phyloP scores from a whole-genome alignment of 2,888 invertebrate genomes.

The Drosophila hamatofila region DNA sequence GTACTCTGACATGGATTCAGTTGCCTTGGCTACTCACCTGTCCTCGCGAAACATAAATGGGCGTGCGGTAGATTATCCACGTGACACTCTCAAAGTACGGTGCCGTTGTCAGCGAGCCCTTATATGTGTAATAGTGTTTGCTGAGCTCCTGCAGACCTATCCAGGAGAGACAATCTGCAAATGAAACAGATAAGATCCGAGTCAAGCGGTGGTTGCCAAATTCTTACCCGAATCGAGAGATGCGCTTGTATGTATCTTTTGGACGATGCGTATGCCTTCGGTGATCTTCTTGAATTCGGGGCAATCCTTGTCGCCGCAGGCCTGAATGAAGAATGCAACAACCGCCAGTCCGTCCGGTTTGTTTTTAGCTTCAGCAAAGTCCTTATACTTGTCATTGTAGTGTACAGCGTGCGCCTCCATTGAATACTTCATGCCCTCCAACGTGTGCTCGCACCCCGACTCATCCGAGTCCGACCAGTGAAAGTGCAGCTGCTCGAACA shows the following conservation, averaged over 20 bases:
- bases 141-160: conserved; percentile 89
- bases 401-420: conserved; percentile 93
- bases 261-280: conserved; percentile 86
- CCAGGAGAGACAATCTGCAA: conserved; percentile 89
- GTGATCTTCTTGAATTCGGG: conserved; percentile 87
- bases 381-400: conserved; percentile 89
- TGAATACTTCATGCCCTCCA: conserved; percentile 90
- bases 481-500: conserved; percentile 92
- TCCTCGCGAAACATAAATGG: conserved; percentile 88
- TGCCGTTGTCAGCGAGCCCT: conserved; percentile 90
- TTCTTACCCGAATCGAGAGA: conserved; percentile 84
- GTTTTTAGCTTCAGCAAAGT: conserved; percentile 88
- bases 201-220: neutral
- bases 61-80: conserved; percentile 90
- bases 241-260: conserved; percentile 83
- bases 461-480: conserved; percentile 92
- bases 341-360: conserved; percentile 90
- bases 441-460: conserved; percentile 92
- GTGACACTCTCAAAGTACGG: conserved; percentile 91
- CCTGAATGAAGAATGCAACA: conserved; percentile 89
- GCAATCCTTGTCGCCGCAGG: conserved; percentile 87
- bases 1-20: neutral
- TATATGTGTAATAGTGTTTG: conserved; percentile 90
- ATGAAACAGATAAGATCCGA: neutral
- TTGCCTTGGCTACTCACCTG: conserved; percentile 86